Conservation (phyloP, 2,113 vertebrate species). For the Urocitellus parryii region DNA sequence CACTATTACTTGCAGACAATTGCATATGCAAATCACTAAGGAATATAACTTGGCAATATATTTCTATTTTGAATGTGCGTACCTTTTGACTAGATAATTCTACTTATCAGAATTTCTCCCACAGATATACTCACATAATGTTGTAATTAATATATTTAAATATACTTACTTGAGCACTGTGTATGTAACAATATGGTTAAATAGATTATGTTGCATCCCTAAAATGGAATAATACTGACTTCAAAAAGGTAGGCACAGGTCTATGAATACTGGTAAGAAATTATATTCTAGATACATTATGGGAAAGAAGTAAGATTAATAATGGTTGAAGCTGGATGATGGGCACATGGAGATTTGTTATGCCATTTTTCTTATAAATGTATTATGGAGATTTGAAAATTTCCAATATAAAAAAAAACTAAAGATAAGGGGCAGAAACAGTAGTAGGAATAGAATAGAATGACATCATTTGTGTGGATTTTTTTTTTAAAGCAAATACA, state of each 20-base stretch:
- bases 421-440: not conserved
- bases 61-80: conserved; percentile 57
- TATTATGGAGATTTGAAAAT: conserved; percentile 8
- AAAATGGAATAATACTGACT: conserved; percentile 33
- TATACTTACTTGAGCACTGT: conserved; percentile 10
- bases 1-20: not conserved
- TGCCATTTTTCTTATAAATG: conserved; percentile 21
- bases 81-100: conserved; percentile 43
- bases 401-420: conserved; percentile 24
- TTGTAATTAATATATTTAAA: conserved; percentile 49
- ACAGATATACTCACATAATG: conserved; percentile 1
- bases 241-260: not conserved
- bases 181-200: conserved; percentile 35
- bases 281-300: not conserved
- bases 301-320: not conserved
- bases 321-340: not conserved
- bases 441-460: not conserved
- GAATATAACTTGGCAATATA: conserved; percentile 24
- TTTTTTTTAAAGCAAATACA: not conserved
- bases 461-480: not conserved
- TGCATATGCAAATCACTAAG: conserved; percentile 51
- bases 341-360: not conserved
- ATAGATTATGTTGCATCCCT: not conserved
- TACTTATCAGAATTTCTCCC: conserved; percentile 56
- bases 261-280: not conserved